A percentile compares a stretch with the other conserved stretches of the same genome.
phyloP scores from a whole-genome alignment of 2,888 invertebrate genomes.

The Acleris cristana region DNA sequence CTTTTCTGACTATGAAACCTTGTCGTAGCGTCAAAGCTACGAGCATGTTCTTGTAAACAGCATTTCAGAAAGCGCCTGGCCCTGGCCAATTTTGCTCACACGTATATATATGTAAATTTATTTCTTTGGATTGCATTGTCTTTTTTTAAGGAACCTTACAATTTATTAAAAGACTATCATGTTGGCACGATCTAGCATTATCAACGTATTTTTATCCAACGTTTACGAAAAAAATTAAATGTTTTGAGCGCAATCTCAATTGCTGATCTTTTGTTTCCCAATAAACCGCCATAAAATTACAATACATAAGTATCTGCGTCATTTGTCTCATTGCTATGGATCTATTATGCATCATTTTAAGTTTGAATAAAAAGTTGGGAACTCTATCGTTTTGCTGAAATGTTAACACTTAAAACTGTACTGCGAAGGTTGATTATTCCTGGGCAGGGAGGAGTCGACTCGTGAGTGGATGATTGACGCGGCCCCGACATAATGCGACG shows the following conservation, averaged over 20 bases:
- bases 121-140: too few relatives aligned
- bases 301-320: slow-evolving; percentile 67
- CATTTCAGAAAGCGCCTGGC: too few relatives aligned
- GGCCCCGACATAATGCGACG: slow-evolving; percentile 19
- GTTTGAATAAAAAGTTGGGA: slow-evolving; percentile 37
- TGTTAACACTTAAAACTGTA: slow-evolving; percentile 36
- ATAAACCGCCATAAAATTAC: slow-evolving; percentile 66
- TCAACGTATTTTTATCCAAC: slow-evolving; percentile 8
- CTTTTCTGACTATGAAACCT: too few relatives aligned
- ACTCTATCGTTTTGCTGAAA: slow-evolving; percentile 38
- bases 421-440: slow-evolving; percentile 43
- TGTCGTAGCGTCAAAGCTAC: too few relatives aligned
- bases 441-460: slow-evolving; percentile 15
- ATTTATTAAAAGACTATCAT: slow-evolving; percentile 2
- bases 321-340: slow-evolving; percentile 67
- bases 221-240: slow-evolving; percentile 16
- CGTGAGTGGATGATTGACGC: slow-evolving; percentile 25
- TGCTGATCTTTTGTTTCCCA: slow-evolving; percentile 57
- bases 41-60: too few relatives aligned
- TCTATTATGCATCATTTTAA: slow-evolving; percentile 63
- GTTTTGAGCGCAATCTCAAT: slow-evolving; percentile 34
- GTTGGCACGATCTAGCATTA: slow-evolving; percentile 18
- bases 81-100: too few relatives aligned
- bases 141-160: neutral
- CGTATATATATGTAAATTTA: too few relatives aligned